Conservation (phyloP, 2,888 invertebrate species). For the Phragmatobia fuliginosa region DNA sequence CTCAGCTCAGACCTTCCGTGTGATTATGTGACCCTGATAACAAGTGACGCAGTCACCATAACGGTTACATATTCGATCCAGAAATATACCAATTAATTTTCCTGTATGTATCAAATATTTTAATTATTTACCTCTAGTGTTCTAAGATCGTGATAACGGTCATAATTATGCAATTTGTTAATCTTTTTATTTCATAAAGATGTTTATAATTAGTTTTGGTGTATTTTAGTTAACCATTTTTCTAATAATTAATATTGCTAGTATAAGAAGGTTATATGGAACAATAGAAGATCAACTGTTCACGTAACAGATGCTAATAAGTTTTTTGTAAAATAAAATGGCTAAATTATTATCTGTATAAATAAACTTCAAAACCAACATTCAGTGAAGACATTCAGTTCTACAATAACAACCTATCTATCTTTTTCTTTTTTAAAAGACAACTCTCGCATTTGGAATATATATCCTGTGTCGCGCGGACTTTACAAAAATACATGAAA, state of each 20-base stretch:
- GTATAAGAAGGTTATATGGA: not conserved
- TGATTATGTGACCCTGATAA: constrained; percentile 1
- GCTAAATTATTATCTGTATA: not conserved
- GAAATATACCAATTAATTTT: not conserved
- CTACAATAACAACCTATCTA: no score
- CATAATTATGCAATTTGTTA: not conserved
- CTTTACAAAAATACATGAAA: no score
- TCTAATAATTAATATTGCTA: not conserved
- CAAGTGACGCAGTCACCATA: not conserved
- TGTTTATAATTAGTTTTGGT: not conserved
- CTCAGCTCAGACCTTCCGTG: not conserved
- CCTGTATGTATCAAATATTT: not conserved
- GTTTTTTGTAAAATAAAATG: constrained; percentile 1
- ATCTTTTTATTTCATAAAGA: not conserved
- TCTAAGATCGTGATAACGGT: not conserved
- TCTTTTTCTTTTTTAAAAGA: no score
- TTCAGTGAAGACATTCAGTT: not conserved
- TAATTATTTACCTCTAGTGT: not conserved
- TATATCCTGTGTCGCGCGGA: no score
- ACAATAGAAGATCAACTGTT: not conserved
- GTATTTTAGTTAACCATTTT: not conserved
- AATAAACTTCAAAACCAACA: not conserved
- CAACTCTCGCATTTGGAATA: no score
- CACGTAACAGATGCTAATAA: not conserved
- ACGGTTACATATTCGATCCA: not conserved